phyloP scores from a whole-genome alignment of 1,140 invertebrate species.

The Penaeus japonicus region DNA sequence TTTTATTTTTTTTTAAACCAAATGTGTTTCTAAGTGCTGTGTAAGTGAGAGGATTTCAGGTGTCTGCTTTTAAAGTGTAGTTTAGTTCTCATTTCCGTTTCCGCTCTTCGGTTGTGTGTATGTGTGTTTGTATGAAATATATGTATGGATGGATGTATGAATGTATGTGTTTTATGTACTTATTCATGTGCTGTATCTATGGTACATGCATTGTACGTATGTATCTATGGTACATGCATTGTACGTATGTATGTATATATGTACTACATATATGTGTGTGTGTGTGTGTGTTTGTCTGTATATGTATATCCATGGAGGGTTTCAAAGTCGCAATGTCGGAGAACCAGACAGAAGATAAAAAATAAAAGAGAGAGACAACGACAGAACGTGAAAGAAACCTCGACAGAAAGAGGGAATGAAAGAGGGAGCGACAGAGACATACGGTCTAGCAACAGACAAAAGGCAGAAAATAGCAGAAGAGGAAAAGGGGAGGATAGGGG shows the following conservation, averaged over 20 bases:
- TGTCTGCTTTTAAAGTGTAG: too few relatives aligned
- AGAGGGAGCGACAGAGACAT: conserved; percentile 1
- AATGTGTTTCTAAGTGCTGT: too few relatives aligned
- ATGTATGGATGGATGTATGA: neutral
- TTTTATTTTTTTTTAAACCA: too few relatives aligned
- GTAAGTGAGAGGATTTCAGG: too few relatives aligned
- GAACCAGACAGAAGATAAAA: neutral
- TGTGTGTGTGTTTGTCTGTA: too few relatives aligned
- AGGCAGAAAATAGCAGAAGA: too few relatives aligned
- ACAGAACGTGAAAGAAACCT: neutral
- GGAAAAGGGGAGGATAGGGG: too few relatives aligned
- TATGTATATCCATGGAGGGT: too few relatives aligned
- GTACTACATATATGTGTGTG: neutral
- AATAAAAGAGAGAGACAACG: neutral
- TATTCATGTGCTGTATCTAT: too few relatives aligned
- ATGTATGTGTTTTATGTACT: too few relatives aligned
- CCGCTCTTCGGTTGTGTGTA: neutral
- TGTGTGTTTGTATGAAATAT: neutral
- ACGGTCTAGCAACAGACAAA: neutral
- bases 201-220: neutral
- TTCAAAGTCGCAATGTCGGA: too few relatives aligned
- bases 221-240: neutral
- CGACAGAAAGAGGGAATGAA: neutral
- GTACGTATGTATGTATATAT: neutral
- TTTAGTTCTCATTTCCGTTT: too few relatives aligned